Percentiles rank a stretch among this genome's conserved stretches.
These are phyloP conservation scores for Platycheirus albimanus DNA, from an alignment of 2,888 invertebrate species.

Conservation along the genomic window DNA sequence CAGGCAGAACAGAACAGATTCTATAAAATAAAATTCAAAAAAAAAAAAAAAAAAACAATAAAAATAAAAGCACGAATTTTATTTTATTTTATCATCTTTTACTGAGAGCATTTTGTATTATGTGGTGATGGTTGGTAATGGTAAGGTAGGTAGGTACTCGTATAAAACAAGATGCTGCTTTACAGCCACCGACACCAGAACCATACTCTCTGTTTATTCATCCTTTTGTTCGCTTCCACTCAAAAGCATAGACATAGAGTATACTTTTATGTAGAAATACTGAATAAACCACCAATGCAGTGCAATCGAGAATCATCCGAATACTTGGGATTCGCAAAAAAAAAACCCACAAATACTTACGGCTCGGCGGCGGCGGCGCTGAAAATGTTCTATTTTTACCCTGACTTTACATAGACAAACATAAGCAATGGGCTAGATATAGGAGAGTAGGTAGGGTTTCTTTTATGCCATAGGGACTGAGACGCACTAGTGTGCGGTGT, in stretches of 20 bases:
- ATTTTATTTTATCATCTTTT: slow-evolving; percentile 12
- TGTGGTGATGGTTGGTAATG: too few species aligned
- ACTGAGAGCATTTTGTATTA: not conserved
- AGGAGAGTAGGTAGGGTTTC: slow-evolving; percentile 1
- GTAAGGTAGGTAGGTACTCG: not conserved
- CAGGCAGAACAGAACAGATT: too few species aligned
- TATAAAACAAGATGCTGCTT: slow-evolving; percentile 13
- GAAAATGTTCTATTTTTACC: slow-evolving; percentile 33
- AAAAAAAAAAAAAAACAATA: slow-evolving; percentile 30
- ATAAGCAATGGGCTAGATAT: slow-evolving; percentile 6
- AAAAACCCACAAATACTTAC: slow-evolving; percentile 27
- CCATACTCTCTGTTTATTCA: not conserved
- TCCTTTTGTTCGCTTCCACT: not conserved
- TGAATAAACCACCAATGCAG: slow-evolving; percentile 11
- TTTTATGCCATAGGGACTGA: not conserved
- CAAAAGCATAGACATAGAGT: too few species aligned
- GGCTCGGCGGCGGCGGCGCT: slow-evolving; percentile 13
- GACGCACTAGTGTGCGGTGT: not conserved
- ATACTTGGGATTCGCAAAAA: slow-evolving; percentile 24
- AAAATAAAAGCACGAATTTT: slow-evolving; percentile 4
- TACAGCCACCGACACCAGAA: slow-evolving; percentile 11
- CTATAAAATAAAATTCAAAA: too few species aligned
- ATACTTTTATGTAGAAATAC: too few species aligned
- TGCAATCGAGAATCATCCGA: slow-evolving; percentile 13
- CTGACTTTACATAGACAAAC: not conserved